Evolutionary conservation across 2,113 vertebrate genomes (phyloP), one percentile per base, ranked within the genome.

Genomic region (Ondatra zibethicus): DNA sequence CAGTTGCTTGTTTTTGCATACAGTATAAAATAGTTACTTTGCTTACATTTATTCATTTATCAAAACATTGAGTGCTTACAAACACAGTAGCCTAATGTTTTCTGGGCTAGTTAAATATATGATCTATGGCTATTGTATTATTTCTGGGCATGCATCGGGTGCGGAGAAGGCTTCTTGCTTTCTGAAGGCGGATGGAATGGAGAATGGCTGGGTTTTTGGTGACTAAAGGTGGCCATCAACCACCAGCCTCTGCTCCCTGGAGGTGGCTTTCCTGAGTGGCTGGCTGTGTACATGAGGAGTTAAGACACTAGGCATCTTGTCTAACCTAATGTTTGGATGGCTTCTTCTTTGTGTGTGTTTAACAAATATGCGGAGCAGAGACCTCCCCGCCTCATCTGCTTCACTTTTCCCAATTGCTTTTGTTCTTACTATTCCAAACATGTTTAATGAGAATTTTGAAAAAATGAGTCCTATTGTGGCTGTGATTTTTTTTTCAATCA

Each of bases 271-370:
- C 36, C 72, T 7, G 4, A 45, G 16, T 12, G 29, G n/a, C 68
- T 65, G 45, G 55, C 42, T 92, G 7, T 76, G 0, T 45, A 2
- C 0, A 0, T 2, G 50, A 77, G 65, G 86, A 47, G 17, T 65
- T 5, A 75, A 78, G 68, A 33, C 73, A 36, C 9, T 33, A 36
- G 52, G 61, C 12, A 7, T 78, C 45, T 77, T 52, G 78, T 29
- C 52, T 82, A 10, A 27, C 52, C 58, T 61, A 33, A 72, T 81
- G 31, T 80, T 58, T 65, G 39, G 72, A 1, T 58, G 3, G 33
- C 39, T 52, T 94, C 91, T 85, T 78, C 23, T 72, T 89, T 47
- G 1, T 95, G 85, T 76, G 58, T 92, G 96, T 89, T 94, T 94
- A 91, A 55, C 29, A 88, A 76, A 31, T 76, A 68, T 6, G 13